Base-by-base conservation (phyloP, 2,888 invertebrate species). In the Spicauda simplicius region DNA sequence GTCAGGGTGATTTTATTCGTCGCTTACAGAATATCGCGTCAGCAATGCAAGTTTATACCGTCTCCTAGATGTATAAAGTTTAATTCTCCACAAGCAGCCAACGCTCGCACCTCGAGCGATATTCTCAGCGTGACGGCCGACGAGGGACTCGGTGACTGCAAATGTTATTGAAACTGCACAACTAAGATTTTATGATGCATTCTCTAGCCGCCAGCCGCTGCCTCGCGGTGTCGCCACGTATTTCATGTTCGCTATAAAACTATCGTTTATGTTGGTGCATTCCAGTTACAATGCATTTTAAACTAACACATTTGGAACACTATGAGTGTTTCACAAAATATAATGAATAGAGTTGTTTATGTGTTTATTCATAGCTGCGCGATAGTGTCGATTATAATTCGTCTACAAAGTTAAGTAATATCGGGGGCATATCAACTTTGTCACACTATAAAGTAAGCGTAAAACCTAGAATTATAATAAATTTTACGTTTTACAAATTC, bases 151-250 rank as follows among this genome's bases (percentile, higher is more conserved):
- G 3, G 3, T 25, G 25, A 50, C 33, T 64, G 57, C 57, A 57
- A 64, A 64, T 64, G 57, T 64, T 64, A 57, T 64, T 64, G 57
- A 57, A 57, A 64, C 48, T 48, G 64, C 64, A 56, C 57, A 57
- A 57, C 64, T 37, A 64, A 64, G 57, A 64, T 64, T 57, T 64
- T 64, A 64, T 57, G 57, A 45, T 19, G 56, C 63, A 50, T 63
- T 63, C 54, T 48, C 48, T 33, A 56, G 48, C 25, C 37, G 12
- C 37, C 37, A 12, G 54, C 45, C 14, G 5, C 25, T 25, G 18
- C 41, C 37, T 12, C 6, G 33, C 52, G 52, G 50, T 33, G 60
- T 25, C 62, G 54, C 25, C 25, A 5, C 45, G 55, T 55, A 6
- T 14, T 16, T 18, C 37, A 53, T 54, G 7, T n/a, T 45, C 10